Evolutionary conservation across 2,888 invertebrate species (phyloP).

Genomic region (Agrenia bidenticulata): DNA sequence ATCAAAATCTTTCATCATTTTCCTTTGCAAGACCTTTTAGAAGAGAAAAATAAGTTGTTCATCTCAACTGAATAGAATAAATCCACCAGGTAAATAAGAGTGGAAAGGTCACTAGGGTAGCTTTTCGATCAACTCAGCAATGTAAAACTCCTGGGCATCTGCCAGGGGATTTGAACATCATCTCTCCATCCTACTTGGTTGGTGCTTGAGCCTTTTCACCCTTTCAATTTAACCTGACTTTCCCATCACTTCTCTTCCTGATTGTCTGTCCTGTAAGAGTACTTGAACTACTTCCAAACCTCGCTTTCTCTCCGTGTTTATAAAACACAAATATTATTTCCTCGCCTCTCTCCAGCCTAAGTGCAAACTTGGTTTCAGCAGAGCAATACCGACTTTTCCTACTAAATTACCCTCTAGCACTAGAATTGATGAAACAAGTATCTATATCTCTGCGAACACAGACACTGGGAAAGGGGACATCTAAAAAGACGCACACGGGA

Average conservation of each 20-base stretch:
- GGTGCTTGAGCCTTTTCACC: constrained; percentile 7
- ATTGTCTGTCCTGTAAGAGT: constrained; percentile 7
- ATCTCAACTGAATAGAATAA: neutral
- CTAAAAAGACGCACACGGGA: too few species aligned
- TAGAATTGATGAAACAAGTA: too few species aligned
- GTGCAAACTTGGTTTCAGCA: too few species aligned
- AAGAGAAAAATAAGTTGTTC: neutral
- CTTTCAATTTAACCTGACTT: constrained; percentile 10
- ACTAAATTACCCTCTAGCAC: too few species aligned
- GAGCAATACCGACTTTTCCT: too few species aligned
- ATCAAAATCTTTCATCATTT: too few species aligned
- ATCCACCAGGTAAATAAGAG: constrained; percentile 1
- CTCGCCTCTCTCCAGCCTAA: neutral
- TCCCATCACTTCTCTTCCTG: constrained; percentile 20
- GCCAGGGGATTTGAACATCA: constrained; percentile 15
- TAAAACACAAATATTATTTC: constrained; percentile 12
- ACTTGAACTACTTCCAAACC: constrained; percentile 6
- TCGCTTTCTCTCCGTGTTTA: constrained; percentile 1
- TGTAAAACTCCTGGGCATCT: constrained; percentile 7
- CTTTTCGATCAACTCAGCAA: constrained; percentile 2
- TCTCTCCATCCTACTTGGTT: neutral
- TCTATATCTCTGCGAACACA: too few species aligned
- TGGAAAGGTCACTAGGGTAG: constrained; percentile 12
- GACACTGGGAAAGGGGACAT: too few species aligned
- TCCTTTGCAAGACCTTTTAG: too few species aligned